Conservation (phyloP, 1,140 invertebrate species). For the Centruroides vittatus region DNA sequence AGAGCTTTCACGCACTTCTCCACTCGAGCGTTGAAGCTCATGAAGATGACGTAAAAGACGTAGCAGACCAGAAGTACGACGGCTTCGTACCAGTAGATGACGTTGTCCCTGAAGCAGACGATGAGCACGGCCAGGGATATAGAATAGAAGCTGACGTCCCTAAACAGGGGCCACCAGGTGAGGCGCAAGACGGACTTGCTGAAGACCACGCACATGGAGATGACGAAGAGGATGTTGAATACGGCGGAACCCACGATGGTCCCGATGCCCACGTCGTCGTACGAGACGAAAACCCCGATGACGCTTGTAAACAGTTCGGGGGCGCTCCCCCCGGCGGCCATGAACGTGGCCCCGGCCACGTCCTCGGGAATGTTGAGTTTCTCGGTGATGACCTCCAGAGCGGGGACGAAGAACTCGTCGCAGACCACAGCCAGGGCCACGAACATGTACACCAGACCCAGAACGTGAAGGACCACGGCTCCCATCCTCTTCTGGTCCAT, state of each 20-base stretch:
- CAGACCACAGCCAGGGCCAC: conserved; percentile 80
- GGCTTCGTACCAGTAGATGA: conserved; percentile 83
- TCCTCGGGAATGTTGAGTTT: conserved; percentile 77
- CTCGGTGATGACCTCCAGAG: conserved; percentile 86
- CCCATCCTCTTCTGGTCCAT: conserved; percentile 61
- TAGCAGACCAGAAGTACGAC: conserved; percentile 71
- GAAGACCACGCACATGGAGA: conserved; percentile 85
- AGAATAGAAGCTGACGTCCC: conserved; percentile 91
- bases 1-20: conserved; percentile 62
- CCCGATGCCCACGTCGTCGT: conserved; percentile 53
- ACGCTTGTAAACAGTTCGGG: conserved; percentile 83
- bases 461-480: conserved; percentile 67
- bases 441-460: conserved; percentile 89
- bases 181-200: conserved; percentile 66
- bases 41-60: conserved; percentile 72
- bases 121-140: conserved; percentile 77
- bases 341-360: conserved; percentile 82
- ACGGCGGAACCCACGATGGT: conserved; percentile 89
- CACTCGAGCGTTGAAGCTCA: conserved; percentile 75
- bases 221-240: conserved; percentile 89
- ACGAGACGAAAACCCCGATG: conserved; percentile 86
- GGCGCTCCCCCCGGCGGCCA: conserved; percentile 83
- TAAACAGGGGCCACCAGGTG: conserved; percentile 90
- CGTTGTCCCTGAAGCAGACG: conserved; percentile 78
- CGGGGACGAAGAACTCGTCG: conserved; percentile 86